Conservation (phyloP, 2,113 vertebrate genomes). For the Cyanoderma ruficeps region DNA sequence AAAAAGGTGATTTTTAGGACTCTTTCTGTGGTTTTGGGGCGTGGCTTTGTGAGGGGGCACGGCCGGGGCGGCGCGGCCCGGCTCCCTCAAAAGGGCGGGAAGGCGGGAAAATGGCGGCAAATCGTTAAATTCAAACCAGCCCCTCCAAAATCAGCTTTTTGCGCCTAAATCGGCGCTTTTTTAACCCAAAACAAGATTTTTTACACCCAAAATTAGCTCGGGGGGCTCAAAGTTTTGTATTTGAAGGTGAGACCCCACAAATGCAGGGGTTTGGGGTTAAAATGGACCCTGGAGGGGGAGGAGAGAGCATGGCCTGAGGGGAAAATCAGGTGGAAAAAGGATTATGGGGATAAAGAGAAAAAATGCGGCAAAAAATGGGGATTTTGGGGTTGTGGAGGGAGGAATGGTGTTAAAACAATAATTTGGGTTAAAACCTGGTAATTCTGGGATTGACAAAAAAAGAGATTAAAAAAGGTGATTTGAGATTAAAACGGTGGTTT, state of each 20-base stretch:
- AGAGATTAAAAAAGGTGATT: accelerated
- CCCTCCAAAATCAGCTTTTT: background rate
- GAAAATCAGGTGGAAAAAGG: background rate
- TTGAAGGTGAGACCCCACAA: accelerated
- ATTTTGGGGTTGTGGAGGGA: accelerated
- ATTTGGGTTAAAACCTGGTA: accelerated
- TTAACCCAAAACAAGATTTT: accelerated
- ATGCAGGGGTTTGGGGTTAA: background rate
- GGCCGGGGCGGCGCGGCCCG: accelerated
- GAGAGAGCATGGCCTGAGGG: accelerated
- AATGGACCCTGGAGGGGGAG: accelerated
- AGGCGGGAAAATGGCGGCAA: background rate
- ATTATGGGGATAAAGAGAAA: accelerated
- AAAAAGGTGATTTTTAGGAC: accelerated
- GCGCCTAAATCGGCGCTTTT: accelerated
- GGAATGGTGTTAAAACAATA: accelerated
- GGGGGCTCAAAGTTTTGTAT: accelerated
- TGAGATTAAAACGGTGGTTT: accelerated
- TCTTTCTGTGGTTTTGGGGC: accelerated
- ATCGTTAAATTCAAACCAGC: background rate
- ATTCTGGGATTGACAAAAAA: accelerated
- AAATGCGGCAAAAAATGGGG: accelerated
- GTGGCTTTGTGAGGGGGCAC: accelerated
- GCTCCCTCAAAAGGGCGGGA: background rate
- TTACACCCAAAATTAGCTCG: accelerated